Evolutionary conservation across 2,888 invertebrate genomes (phyloP), one percentile per base, ranked within the genome.

Genomic region (Isoperla grammatica): DNA sequence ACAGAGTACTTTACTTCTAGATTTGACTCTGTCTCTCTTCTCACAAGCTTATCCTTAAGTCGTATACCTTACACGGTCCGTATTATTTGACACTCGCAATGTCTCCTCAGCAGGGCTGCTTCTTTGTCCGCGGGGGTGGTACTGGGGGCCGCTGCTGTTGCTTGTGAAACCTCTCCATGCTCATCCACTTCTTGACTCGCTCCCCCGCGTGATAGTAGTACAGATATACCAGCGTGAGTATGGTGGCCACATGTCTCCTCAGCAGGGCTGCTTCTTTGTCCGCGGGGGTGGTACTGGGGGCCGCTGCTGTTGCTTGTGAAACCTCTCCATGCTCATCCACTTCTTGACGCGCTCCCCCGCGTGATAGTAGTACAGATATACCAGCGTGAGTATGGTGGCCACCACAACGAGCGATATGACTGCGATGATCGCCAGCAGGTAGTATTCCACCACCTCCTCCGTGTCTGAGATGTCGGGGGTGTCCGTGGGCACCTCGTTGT

Each of bases 291-390:
- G 45, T 15, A 45, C 15, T 5, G 45, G 45, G 2, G 45, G 45
- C 2, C 45, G 45, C 11, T 45, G 45, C 17, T 11, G 15, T 17
- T 45, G 45, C 19, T 45, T 42, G 29, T 29, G n/a, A n/a, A 49
- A 49, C 15, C 29, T 20, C 12, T 29, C 49, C 35, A 35, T 19
- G 9, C 35, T 29, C 3, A 61, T 37, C 61, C 58, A 61, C 6
- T 43, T 50, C 48, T 61, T 61, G 66, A 88, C 79, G 66, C 80
- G 80, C 71, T 80, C 80, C 68, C 85, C 84, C 69, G 86, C 83
- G 74, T 86, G 84, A 77, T 88, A 88, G 71, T 86, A 88, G 74
- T 88, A 87, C 69, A 86, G 76, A 74, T 88, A 89, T 68, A 88
- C 77, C 62, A 83, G 79, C 64, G 83, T 83, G 70, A 88, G 77